Percentiles rank a stretch among this genome's conserved stretches.
phyloP scores from a whole-genome alignment of 2,113 vertebrate genomes.

The Hyaena hyaena region DNA sequence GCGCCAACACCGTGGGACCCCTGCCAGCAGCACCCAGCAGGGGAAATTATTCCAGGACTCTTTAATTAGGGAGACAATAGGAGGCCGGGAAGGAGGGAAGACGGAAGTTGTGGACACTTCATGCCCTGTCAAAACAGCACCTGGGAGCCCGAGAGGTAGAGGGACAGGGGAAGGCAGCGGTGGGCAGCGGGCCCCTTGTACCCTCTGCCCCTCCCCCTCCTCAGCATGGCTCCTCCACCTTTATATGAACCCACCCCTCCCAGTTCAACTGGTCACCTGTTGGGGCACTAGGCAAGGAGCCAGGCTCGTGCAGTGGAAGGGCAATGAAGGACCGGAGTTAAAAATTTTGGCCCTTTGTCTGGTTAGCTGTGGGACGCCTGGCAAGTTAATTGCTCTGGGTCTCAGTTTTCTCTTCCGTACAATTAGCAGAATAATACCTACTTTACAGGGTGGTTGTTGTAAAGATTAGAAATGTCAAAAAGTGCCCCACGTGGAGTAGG shows the following conservation, averaged over 20 bases:
- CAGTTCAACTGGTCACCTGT: background rate
- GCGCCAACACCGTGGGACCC: fast-evolving
- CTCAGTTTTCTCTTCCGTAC: conserved; percentile 62
- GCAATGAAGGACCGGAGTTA: background rate
- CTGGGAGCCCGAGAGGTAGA: background rate
- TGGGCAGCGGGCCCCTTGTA: background rate
- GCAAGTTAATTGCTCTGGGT: conserved; percentile 64
- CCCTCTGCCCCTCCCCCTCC: fast-evolving
- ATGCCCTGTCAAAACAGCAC: background rate
- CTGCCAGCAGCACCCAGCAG: background rate
- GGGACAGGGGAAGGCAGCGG: background rate
- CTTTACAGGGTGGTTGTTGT: conserved; percentile 8
- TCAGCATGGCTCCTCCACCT: fast-evolving
- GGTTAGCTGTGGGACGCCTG: background rate
- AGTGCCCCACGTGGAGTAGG: background rate
- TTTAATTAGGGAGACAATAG: conserved; percentile 66
- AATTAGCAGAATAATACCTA: conserved; percentile 62
- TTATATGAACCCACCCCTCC: fast-evolving
- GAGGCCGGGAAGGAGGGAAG: conserved; percentile 25
- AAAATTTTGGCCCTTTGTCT: background rate
- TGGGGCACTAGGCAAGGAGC: background rate
- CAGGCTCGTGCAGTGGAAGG: background rate
- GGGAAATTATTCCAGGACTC: background rate
- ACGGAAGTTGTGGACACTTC: background rate
- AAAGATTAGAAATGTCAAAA: conserved; percentile 39